Percentiles rank a stretch among this genome's conserved stretches.
Conservation (phyloP, 1,140 invertebrate species). For the Elymnias hypermnestra region DNA sequence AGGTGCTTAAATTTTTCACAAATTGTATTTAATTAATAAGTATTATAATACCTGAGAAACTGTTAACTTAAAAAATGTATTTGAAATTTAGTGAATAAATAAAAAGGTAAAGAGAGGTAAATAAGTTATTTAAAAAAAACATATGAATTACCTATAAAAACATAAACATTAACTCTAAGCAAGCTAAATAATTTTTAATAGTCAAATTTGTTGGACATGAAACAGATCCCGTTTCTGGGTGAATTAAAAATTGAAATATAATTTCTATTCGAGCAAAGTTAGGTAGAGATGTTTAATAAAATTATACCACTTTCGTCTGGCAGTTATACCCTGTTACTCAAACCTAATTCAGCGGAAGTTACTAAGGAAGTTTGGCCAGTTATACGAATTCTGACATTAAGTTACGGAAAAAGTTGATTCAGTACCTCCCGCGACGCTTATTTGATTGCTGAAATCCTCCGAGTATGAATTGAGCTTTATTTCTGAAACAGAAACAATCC, state of each 20-base stretch:
- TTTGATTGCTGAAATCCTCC: constrained; percentile 66
- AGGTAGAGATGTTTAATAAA: constrained; percentile 16
- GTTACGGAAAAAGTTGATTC: constrained; percentile 23
- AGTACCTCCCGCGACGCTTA: constrained; percentile 66
- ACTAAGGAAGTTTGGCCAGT: constrained; percentile 21
- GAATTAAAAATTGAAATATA: constrained; percentile 17
- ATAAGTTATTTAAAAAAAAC: too few species aligned
- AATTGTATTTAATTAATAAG: too few species aligned
- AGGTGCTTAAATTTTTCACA: too few species aligned
- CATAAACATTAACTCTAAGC: too few species aligned
- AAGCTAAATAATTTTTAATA: too few species aligned
- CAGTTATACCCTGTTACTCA: constrained; percentile 15
- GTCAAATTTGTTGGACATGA: too few species aligned
- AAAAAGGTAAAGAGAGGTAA: too few species aligned
- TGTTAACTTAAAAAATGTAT: too few species aligned
- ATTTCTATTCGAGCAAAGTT: constrained; percentile 10
- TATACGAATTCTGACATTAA: constrained; percentile 23
- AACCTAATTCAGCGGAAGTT: constrained; percentile 16
- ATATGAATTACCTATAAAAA: too few species aligned
- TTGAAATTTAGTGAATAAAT: too few species aligned
- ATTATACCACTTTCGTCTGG: constrained; percentile 16
- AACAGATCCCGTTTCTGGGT: background rate
- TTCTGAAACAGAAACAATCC: constrained; percentile 43
- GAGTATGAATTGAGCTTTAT: constrained; percentile 63
- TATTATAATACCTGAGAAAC: too few species aligned